Conservation (phyloP, 2,888 invertebrate species). For the Neoaliturus tenellus region DNA sequence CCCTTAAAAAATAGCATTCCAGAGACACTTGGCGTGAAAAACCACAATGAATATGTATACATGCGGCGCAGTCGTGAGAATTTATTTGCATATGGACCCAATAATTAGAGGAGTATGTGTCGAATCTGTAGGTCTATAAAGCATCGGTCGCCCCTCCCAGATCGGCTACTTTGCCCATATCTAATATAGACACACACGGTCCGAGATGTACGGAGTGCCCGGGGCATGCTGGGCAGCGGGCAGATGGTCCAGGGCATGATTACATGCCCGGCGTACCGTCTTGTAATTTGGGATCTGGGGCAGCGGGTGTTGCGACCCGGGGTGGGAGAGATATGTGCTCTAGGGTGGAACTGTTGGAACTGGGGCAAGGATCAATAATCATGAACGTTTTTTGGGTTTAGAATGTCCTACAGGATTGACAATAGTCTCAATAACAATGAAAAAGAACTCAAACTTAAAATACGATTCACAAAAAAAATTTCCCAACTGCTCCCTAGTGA, state of each 20-base stretch:
- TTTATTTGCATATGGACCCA: slow-evolving; percentile 57
- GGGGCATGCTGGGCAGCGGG: not conserved
- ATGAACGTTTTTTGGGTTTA: too few relatives aligned
- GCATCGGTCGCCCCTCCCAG: slow-evolving; percentile 43
- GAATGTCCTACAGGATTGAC: too few relatives aligned
- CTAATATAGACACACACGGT: slow-evolving; percentile 56
- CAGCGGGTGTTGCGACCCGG: too few relatives aligned
- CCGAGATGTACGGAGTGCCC: slow-evolving; percentile 22
- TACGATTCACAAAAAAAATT: too few relatives aligned
- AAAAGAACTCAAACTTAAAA: too few relatives aligned
- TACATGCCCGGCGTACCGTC: not conserved
- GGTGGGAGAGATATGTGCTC: too few relatives aligned
- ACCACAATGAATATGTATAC: slow-evolving; percentile 57
- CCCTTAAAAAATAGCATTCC: not conserved
- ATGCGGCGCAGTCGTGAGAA: slow-evolving; percentile 55
- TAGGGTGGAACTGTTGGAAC: too few relatives aligned
- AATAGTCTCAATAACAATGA: too few relatives aligned
- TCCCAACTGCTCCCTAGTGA: too few relatives aligned
- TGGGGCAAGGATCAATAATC: too few relatives aligned
- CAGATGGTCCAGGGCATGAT: slow-evolving; percentile 51
- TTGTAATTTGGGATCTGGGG: not conserved
- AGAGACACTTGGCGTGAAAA: slow-evolving; percentile 40
- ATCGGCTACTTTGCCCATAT: slow-evolving; percentile 56
- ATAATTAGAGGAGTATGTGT: slow-evolving; percentile 56
- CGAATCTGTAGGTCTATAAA: slow-evolving; percentile 56